Conservation (phyloP, 1,140 invertebrate species). For the Cotesia typhae region DNA sequence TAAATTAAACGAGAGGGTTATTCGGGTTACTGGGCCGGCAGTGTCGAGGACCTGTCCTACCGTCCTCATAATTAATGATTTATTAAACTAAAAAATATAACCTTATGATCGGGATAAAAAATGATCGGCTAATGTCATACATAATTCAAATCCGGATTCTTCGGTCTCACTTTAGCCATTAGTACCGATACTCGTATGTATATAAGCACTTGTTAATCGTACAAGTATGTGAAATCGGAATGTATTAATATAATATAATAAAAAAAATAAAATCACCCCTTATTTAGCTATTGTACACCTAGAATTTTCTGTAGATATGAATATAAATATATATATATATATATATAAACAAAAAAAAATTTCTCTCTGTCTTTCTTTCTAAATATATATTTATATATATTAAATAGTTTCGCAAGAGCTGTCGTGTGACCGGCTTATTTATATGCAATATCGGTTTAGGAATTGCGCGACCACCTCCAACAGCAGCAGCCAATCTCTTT, state of each 20-base stretch:
- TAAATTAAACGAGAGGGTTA: slow-evolving; percentile 43
- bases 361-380: neutral
- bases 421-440: slow-evolving; percentile 29
- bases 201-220: no score
- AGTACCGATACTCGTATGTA: no score
- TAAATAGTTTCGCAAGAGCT: slow-evolving; percentile 22
- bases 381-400: slow-evolving; percentile 12
- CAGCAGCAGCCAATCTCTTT: slow-evolving; percentile 23
- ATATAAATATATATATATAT: no score
- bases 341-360: neutral
- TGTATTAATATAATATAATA: slow-evolving; percentile 21
- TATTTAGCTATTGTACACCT: neutral
- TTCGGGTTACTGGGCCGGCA: slow-evolving; percentile 52
- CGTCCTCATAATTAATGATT: slow-evolving; percentile 37
- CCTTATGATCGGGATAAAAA: neutral
- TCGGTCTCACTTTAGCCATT: neutral
- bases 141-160: slow-evolving; percentile 8
- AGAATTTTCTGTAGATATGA: neutral
- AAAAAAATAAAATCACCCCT: slow-evolving; percentile 32
- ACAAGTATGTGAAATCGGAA: neutral
- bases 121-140: neutral
- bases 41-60: slow-evolving; percentile 42
- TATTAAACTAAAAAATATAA: slow-evolving; percentile 16
- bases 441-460: slow-evolving; percentile 36
- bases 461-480: slow-evolving; percentile 18